Evolutionary conservation across 2,113 vertebrate species (phyloP).

Genomic region (Corydoras sp.): DNA sequence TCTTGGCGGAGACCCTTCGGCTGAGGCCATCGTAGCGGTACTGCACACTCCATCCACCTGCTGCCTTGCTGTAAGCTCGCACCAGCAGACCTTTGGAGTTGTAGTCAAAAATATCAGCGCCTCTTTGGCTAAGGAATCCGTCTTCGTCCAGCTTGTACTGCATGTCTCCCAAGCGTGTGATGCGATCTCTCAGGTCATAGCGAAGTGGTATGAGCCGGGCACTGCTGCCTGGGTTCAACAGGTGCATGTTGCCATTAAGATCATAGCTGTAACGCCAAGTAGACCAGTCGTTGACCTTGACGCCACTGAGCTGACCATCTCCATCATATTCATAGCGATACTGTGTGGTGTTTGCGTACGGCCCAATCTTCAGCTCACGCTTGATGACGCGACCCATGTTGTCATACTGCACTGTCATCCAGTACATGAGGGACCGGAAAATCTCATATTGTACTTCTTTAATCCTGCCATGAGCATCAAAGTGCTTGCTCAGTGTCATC

Average conservation of each 20-base stretch:
- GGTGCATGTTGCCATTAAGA: constrained; percentile 92
- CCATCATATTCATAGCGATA: constrained; percentile 97
- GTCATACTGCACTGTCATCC: constrained; percentile 98
- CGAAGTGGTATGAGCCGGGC: constrained; percentile 88
- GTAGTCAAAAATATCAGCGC: constrained; percentile 88
- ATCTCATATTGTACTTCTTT: constrained; percentile 99
- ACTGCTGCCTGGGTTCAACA: constrained; percentile 90
- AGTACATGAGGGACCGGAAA: constrained; percentile 98
- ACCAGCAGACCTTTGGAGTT: constrained; percentile 95
- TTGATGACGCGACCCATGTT: constrained; percentile 97
- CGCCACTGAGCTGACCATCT: constrained; percentile 91
- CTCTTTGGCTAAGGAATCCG: constrained; percentile 88
- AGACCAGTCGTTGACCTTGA: constrained; percentile 93
- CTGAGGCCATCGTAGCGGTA: constrained; percentile 93
- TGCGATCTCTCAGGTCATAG: constrained; percentile 92
- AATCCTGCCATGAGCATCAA: constrained; percentile 94
- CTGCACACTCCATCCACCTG: constrained; percentile 87
- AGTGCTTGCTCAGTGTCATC: constrained; percentile 98
- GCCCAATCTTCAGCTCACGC: constrained; percentile 94
- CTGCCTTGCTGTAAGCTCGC: constrained; percentile 83
- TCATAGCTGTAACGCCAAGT: constrained; percentile 99
- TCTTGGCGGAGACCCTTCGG: constrained; percentile 89
- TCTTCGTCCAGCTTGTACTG: constrained; percentile 95
- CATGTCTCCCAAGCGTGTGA: constrained; percentile 89
- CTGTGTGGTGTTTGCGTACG: constrained; percentile 96